These are phyloP conservation scores for Uloborus diversus DNA, from an alignment of 1,140 invertebrate genomes.

Conservation along the genomic window DNA sequence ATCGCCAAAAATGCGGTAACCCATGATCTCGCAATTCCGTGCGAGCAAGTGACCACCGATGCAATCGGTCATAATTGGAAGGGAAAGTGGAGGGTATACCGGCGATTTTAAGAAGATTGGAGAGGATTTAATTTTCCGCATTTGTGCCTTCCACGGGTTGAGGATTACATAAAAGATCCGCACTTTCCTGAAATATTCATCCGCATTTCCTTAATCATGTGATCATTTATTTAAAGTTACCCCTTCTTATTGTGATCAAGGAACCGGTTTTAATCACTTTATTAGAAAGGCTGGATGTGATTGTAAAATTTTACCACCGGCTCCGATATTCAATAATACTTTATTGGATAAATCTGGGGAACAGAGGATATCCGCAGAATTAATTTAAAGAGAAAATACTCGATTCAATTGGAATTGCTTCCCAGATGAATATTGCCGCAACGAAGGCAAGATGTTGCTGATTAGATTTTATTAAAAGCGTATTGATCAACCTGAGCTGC, in stretches of 20 bases:
- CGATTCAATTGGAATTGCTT: too few relatives aligned
- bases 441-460: too few relatives aligned
- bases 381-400: too few relatives aligned
- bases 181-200: conserved; percentile 31
- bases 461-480: too few relatives aligned
- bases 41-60: conserved; percentile 37
- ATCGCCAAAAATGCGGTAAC: not conserved
- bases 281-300: too few relatives aligned
- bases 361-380: too few relatives aligned
- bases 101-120: conserved; percentile 47
- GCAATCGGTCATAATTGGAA: conserved; percentile 34
- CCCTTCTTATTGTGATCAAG: not conserved
- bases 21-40: not conserved
- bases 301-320: too few relatives aligned
- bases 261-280: conserved; percentile 14
- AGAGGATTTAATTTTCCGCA: conserved; percentile 43
- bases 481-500: too few relatives aligned
- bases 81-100: too few relatives aligned
- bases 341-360: too few relatives aligned
- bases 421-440: too few relatives aligned
- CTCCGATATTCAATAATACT: too few relatives aligned
- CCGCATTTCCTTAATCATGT: conserved; percentile 33
- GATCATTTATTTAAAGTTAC: conserved; percentile 48
- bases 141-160: conserved; percentile 22
- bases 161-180: conserved; percentile 25